These are phyloP conservation scores for Xenopus laevis DNA, from an alignment of 2,113 vertebrate species.

Conservation along the genomic window DNA sequence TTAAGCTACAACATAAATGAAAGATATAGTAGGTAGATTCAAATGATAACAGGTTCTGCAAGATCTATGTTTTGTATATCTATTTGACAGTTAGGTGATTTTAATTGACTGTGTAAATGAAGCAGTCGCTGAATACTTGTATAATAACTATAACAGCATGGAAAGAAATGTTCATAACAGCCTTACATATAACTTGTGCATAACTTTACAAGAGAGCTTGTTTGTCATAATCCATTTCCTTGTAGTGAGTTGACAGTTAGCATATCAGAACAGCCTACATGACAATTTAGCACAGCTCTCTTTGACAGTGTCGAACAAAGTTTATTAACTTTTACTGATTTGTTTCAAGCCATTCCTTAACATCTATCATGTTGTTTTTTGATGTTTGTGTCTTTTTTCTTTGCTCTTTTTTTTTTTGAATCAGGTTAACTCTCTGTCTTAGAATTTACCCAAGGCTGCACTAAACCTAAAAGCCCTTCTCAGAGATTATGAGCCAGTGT, in stretches of 20 bases:
- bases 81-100: too few relatives aligned
- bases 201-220: too few relatives aligned
- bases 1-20: too few relatives aligned
- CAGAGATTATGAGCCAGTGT: constrained; percentile 84
- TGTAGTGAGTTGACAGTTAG: not conserved
- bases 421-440: constrained; percentile 45
- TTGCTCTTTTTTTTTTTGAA: constrained; percentile 9
- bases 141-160: too few relatives aligned
- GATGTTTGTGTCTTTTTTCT: constrained; percentile 22
- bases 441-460: constrained; percentile 65
- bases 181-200: not conserved
- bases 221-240: too few relatives aligned
- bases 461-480: constrained; percentile 68
- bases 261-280: not conserved
- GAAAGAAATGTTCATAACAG: not conserved
- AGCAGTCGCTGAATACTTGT: too few relatives aligned
- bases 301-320: constrained; percentile 4
- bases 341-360: not conserved
- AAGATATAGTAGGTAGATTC: too few relatives aligned
- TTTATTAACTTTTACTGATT: not conserved
- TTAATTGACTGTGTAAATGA: too few relatives aligned
- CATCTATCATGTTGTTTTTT: constrained; percentile 7
- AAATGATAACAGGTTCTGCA: too few relatives aligned
- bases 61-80: too few relatives aligned
- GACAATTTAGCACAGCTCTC: not conserved